Evolutionary conservation across 2,888 invertebrate species (phyloP).

Genomic region (Mimachlamys varia): DNA sequence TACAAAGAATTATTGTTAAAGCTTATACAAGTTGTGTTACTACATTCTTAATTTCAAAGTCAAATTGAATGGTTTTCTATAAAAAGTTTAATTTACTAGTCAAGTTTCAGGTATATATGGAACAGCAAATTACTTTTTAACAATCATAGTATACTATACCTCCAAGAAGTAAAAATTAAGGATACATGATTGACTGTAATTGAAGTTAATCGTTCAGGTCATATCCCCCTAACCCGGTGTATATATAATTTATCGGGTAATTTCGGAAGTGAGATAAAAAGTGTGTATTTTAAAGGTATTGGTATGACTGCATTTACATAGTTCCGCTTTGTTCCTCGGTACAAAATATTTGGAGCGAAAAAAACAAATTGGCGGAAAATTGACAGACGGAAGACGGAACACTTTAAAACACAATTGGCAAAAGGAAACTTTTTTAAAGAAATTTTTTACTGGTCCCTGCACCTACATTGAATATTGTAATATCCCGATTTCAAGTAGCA

Average conservation of each 20-base stretch:
- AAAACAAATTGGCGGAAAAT: slow-evolving; percentile 20
- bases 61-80: not conserved
- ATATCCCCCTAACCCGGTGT: not conserved
- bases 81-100: not conserved
- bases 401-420: not conserved
- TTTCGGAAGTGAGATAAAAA: slow-evolving; percentile 7
- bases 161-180: not conserved
- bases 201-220: not conserved
- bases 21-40: too few relatives aligned
- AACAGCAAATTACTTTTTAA: not conserved
- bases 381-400: not conserved
- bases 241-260: slow-evolving; percentile 3
- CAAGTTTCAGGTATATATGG: not conserved
- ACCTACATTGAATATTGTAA: too few relatives aligned
- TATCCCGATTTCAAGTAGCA: not conserved
- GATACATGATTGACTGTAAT: not conserved
- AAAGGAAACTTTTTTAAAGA: slow-evolving; percentile 14
- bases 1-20: too few relatives aligned
- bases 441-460: not conserved
- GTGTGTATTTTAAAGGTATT: not conserved
- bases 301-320: not conserved
- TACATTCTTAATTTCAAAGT: not conserved
- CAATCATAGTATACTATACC: not conserved
- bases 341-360: not conserved
- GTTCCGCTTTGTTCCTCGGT: not conserved